phyloP scores from a whole-genome alignment of 1,140 invertebrate species.

The Sinella curviseta region DNA sequence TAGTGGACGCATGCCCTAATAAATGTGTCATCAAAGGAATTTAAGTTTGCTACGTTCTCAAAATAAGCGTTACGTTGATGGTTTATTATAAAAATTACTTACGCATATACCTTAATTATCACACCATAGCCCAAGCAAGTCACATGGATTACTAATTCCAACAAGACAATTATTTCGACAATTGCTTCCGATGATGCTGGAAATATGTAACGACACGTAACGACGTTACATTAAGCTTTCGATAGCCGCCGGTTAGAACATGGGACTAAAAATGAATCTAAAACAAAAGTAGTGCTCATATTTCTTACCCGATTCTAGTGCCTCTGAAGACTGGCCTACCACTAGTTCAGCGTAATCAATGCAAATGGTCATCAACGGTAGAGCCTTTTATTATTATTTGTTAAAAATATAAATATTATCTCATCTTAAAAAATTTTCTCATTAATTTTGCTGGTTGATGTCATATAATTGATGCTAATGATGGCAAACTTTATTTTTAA shows the following conservation, averaged over 20 bases:
- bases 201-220: no score
- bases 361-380: background rate
- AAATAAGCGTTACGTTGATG: background rate
- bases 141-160: slow-evolving; percentile 3
- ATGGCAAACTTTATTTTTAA: background rate
- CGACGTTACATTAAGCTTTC: no score
- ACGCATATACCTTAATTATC: slow-evolving; percentile 11
- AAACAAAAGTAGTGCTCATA: background rate
- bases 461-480: background rate
- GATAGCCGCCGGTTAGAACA: no score
- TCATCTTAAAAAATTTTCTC: no score
- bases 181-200: background rate
- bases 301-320: background rate
- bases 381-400: background rate
- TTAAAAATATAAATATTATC: slow-evolving; percentile 5
- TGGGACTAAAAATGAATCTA: background rate
- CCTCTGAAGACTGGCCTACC: background rate
- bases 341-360: background rate
- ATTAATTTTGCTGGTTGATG: no score
- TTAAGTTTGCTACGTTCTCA: background rate
- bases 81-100: no score
- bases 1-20: background rate
- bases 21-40: background rate
- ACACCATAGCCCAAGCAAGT: background rate
- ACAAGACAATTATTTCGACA: background rate